Conservation (phyloP, 2,888 invertebrate species). For the Escarpia spicata region DNA sequence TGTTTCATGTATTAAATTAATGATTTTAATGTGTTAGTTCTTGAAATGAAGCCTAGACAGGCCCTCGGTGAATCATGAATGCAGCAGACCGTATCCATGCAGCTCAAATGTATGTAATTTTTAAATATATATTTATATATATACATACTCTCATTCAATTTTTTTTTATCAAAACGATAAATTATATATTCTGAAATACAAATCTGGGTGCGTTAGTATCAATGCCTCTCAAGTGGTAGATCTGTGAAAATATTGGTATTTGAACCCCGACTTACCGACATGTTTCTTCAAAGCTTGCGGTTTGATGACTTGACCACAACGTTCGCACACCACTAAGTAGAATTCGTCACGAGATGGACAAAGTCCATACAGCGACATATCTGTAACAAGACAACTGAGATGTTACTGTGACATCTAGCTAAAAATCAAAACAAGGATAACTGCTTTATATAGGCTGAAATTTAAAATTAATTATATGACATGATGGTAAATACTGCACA, state of each 20-base stretch:
- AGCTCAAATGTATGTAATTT: neutral
- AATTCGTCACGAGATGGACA: constrained; percentile 82
- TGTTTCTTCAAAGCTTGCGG: constrained; percentile 82
- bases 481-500: neutral
- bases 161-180: no score
- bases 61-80: neutral
- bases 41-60: no score
- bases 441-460: neutral
- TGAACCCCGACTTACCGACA: constrained; percentile 68
- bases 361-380: constrained; percentile 81
- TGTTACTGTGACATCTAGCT: neutral
- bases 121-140: neutral
- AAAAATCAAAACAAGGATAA: neutral
- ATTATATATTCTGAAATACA: neutral
- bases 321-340: constrained; percentile 81
- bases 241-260: neutral
- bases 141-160: neutral
- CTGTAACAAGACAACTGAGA: constrained; percentile 62
- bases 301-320: constrained; percentile 81
- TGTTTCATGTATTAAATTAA: neutral
- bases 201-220: neutral
- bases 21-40: neutral
- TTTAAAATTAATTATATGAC: neutral
- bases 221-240: no score
- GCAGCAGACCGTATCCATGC: neutral